A percentile compares a stretch with the other conserved stretches of the same genome.
These are phyloP conservation scores for Hafferia zeledoni DNA, from an alignment of 2,797 vertebrate species.

Conservation along the genomic window DNA sequence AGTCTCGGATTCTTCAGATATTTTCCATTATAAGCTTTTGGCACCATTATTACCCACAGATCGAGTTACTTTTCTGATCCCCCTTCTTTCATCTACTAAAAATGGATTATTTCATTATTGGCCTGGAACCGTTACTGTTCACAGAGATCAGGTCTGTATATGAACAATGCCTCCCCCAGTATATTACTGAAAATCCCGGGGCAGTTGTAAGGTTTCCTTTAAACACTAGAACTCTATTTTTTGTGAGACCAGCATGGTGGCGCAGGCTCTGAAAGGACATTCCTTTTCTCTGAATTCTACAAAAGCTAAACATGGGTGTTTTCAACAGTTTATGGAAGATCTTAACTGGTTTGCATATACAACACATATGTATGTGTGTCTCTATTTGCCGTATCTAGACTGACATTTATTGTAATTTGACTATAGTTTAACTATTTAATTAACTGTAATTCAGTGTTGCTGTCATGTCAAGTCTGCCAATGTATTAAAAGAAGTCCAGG, in stretches of 20 bases:
- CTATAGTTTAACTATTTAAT: not conserved
- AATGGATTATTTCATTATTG: constrained; percentile 83
- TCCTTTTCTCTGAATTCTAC: not conserved
- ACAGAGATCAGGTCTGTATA: constrained; percentile 59
- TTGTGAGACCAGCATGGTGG: not conserved
- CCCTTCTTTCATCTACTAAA: constrained; percentile 82
- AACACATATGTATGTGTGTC: not conserved
- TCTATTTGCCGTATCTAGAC: not conserved
- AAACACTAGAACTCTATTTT: constrained; percentile 41
- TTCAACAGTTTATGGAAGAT: not conserved
- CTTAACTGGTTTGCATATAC: not conserved
- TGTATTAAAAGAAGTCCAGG: not conserved
- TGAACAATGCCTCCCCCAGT: constrained; percentile 65
- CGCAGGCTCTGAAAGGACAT: constrained; percentile 13
- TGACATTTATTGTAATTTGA: not conserved
- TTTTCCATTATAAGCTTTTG: constrained; percentile 81
- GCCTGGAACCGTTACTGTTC: constrained; percentile 74
- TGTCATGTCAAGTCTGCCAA: not conserved
- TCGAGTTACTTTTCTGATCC: constrained; percentile 80
- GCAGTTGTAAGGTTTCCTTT: constrained; percentile 55
- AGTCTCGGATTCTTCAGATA: constrained; percentile 80
- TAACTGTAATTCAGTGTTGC: not conserved
- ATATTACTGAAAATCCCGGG: constrained; percentile 47
- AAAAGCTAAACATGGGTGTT: not conserved
- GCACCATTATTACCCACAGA: constrained; percentile 70